Conservation (phyloP, 2,888 invertebrate species). For the Acanthosepion lycidas region DNA sequence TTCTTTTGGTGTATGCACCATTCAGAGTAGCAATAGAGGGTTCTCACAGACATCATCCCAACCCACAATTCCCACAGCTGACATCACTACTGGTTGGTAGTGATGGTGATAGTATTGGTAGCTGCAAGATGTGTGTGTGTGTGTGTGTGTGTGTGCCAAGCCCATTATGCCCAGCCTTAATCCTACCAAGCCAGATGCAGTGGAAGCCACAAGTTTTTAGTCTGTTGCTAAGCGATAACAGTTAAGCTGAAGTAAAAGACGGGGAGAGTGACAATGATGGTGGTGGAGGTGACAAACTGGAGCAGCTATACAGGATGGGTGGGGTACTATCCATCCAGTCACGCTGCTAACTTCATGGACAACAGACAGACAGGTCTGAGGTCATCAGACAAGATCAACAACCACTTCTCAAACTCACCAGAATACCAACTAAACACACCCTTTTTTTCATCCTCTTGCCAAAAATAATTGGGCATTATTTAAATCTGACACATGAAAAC, state of each 20-base stretch:
- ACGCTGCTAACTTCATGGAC: neutral
- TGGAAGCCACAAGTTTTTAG: neutral
- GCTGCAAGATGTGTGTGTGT: neutral
- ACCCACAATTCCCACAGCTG: neutral
- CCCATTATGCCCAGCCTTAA: neutral
- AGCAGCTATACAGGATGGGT: constrained; percentile 1
- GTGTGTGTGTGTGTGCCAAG: constrained; percentile 39
- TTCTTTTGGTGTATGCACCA: neutral
- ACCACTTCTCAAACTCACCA: neutral
- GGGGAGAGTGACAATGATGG: neutral
- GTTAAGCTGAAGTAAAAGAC: constrained; percentile 1
- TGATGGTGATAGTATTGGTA: neutral
- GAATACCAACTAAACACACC: neutral
- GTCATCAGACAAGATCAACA: constrained; percentile 33
- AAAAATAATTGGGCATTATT: neutral
- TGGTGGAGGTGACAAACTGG: neutral
- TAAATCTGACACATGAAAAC: too few species aligned
- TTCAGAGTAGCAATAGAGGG: neutral
- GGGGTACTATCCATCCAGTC: constrained; percentile 21
- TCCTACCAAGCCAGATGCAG: constrained; percentile 37
- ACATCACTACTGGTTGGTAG: neutral
- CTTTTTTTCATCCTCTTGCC: neutral
- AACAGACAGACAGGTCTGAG: neutral
- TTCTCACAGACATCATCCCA: neutral
- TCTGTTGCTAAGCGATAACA: constrained; percentile 10